These are phyloP conservation scores for Enteromius paludinosus DNA, from an alignment of 2,797 vertebrate genomes.

Conservation along the genomic window DNA sequence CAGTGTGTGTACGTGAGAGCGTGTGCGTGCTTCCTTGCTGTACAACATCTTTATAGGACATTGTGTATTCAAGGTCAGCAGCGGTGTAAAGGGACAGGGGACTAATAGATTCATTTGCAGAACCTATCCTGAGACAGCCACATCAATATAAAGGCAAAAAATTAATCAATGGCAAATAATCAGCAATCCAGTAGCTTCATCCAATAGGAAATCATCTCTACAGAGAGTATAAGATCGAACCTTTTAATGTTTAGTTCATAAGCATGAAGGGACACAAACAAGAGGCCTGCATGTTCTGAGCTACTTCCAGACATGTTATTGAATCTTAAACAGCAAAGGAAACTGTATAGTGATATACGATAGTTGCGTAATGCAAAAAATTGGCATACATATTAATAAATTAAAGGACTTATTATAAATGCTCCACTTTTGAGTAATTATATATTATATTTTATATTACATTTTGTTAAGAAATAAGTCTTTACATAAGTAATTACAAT, in stretches of 20 bases:
- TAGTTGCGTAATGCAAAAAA: neutral
- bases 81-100: neutral
- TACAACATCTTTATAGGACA: conserved; percentile 10
- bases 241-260: neutral
- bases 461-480: neutral
- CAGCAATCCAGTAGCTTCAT: neutral
- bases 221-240: neutral
- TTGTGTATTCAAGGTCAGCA: conserved; percentile 24
- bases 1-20: neutral
- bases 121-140: neutral
- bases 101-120: conserved; percentile 15
- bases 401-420: neutral
- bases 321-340: neutral
- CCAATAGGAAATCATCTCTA: neutral
- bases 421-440: too few species aligned
- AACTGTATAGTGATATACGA: neutral
- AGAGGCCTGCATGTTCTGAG: neutral
- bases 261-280: neutral
- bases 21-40: neutral
- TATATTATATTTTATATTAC: neutral
- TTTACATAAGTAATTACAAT: neutral
- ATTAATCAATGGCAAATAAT: neutral
- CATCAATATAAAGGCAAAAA: conserved; percentile 7
- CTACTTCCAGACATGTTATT: neutral
- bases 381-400: neutral